Base-by-base conservation (phyloP, 1,140 invertebrate genomes). In the Anagrus nilaparvatae region DNA sequence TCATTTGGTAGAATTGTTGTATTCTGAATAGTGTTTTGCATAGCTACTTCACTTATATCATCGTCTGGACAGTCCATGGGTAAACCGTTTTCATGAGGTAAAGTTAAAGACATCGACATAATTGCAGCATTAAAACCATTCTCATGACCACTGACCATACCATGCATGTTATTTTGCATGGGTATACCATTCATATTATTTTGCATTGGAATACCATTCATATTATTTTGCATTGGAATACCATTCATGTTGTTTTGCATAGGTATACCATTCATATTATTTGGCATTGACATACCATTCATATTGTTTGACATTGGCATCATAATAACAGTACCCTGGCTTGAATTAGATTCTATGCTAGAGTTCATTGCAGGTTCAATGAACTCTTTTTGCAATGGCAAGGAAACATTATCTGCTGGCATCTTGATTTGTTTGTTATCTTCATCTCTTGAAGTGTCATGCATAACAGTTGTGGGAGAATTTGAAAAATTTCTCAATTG, bases 11-110 rank as follows among this genome's bases (percentile, higher is more conserved):
- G 33, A 32, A 69, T 69, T 0, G 58, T 59, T 7, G 63, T 66
- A 21, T 69, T 69, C 37, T 67, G 63, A 34, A 69, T 67, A 0
- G 66, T 69, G 20, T 69, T 69, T 34, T 69, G 63, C 63, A 69
- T 62, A 1, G 66, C 66, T 1, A 69, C 60, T 44, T 69, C 66
- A 24, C 66, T 69, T 23, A 69, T 69, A 14, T 69, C 66, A 19
- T 69, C 61, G 35, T 67, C 66, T 1, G 66, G 65, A 48, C 58
- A 65, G 33, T 69, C 66, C 14, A 67, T 42, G 0, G 66, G 66
- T 13, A 69, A 42, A 3, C 66, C 66, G 25, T 67, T 69, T 42
- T 67, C 66, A 21, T 69, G 64, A 0, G 64, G 66, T 5, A 67
- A 20, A 0, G 63, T 65, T 16, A 69, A 45, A 7, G 66, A 63